These are phyloP conservation scores for Formicarius rufipectus DNA, from an alignment of 2,113 vertebrate species.

Conservation along the genomic window DNA sequence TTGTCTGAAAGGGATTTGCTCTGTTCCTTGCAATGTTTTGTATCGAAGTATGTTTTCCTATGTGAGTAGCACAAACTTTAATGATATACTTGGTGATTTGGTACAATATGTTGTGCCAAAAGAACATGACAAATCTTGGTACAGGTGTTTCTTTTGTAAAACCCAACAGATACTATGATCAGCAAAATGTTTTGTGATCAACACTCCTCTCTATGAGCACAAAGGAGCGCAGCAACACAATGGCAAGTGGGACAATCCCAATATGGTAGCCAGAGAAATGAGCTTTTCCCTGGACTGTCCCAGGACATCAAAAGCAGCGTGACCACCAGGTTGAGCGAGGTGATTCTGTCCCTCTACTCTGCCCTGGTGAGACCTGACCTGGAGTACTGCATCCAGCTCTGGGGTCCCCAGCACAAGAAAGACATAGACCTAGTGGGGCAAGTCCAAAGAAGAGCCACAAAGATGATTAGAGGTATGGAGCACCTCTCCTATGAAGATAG, in stretches of 20 bases:
- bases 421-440: not conserved
- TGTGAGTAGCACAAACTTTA: not conserved
- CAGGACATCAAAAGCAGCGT: not conserved
- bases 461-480: not conserved
- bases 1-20: not conserved
- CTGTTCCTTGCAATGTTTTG: not conserved
- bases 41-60: not conserved
- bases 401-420: not conserved
- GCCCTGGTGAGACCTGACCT: not conserved
- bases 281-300: not conserved
- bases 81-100: not conserved
- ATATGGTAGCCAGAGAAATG: rapidly evolving
- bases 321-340: not conserved
- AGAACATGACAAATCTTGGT: not conserved
- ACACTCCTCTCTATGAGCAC: not conserved
- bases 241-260: not conserved
- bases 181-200: not conserved
- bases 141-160: not conserved
- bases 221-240: rapidly evolving
- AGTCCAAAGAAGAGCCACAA: not conserved
- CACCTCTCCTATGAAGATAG: not conserved
- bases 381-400: not conserved
- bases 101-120: not conserved
- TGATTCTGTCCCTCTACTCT: not conserved
- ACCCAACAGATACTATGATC: not conserved